Evolutionary conservation across 1,140 invertebrate species (phyloP), one percentile per base, ranked within the genome.

Genomic region (Zaprionus nigranus): DNA sequence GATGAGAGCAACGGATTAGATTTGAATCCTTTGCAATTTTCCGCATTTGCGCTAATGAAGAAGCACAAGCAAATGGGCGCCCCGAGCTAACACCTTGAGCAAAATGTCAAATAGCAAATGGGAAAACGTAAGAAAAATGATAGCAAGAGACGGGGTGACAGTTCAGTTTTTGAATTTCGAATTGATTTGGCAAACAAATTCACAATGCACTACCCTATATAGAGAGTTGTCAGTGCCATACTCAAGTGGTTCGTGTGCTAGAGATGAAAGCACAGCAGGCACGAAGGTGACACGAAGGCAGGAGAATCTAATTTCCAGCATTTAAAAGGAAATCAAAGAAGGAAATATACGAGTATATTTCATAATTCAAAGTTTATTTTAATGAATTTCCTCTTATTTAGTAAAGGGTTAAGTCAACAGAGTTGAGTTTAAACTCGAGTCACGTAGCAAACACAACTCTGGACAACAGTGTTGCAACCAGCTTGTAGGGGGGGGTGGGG

Each of bases 1-100:
- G 65, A 69, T 24, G 28, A 36, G 38, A 57, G 34, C 56, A 28
- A 13, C 15, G 67, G 84, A 88, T 88, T 81, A 74, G 63, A 88
- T 84, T 90, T 77, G 69, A 81, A 84, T 90, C 78, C 72, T 84
- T 84, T 84, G 84, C 84, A 88, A 88, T 88, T 88, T 88, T 88
- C 84, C 84, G 84, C 84, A 81, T 88, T 88, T 69, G 65, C 64
- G 56, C 72, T 75, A 81, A 88, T 90, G 62, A 65, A 88, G 53
- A 54, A 68, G 46, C 46, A 24, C 6, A 51, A 20, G 20, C 20
- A 24, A 51, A 34, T 36, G 43, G n/a, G 7, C 24, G 7, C 24
- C 24, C 38, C 11, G 12, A 22, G 51, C 12, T 20, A 68, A 64
- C 59, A 63, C 36, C 49, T 61, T 40, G 24, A 54, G 53, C 30